A percentile compares a stretch with the other conserved stretches of the same genome.
Evolutionary conservation across 2,113 vertebrate species (phyloP).

Genomic region (Tenebrosternarchus preto): DNA sequence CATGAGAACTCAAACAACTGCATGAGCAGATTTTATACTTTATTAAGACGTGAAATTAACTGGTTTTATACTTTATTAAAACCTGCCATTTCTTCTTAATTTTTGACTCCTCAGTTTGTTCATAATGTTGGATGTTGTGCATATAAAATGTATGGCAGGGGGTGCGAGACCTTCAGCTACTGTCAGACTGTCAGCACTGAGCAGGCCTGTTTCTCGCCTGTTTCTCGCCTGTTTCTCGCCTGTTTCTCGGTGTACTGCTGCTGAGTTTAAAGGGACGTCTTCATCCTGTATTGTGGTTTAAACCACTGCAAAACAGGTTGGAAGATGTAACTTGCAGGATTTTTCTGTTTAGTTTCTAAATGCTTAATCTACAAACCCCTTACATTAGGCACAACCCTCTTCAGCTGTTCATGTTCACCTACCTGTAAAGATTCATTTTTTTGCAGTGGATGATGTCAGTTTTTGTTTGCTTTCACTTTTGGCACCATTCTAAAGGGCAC

Average conservation of each 20-base stretch:
- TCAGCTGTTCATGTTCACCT: not conserved
- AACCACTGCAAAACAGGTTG: not conserved
- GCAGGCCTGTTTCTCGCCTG: not conserved
- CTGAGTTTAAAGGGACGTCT: not conserved
- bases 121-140: not conserved
- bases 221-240: not conserved
- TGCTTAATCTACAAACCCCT: no score
- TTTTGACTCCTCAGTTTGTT: not conserved
- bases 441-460: slow-evolving; percentile 52
- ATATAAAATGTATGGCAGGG: no score
- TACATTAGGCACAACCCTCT: not conserved
- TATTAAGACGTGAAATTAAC: no score
- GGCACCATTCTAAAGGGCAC: slow-evolving; percentile 46
- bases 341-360: no score
- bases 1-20: not conserved
- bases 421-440: slow-evolving; percentile 57
- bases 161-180: not conserved
- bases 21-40: not conserved
- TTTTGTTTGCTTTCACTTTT: slow-evolving; percentile 54
- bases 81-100: not conserved
- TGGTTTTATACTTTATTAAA: not conserved
- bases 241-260: not conserved
- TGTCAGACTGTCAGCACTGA: not conserved
- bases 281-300: not conserved
- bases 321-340: not conserved